These are phyloP conservation scores for Karalla daura DNA, from an alignment of 2,797 vertebrate genomes.

Conservation along the genomic window DNA sequence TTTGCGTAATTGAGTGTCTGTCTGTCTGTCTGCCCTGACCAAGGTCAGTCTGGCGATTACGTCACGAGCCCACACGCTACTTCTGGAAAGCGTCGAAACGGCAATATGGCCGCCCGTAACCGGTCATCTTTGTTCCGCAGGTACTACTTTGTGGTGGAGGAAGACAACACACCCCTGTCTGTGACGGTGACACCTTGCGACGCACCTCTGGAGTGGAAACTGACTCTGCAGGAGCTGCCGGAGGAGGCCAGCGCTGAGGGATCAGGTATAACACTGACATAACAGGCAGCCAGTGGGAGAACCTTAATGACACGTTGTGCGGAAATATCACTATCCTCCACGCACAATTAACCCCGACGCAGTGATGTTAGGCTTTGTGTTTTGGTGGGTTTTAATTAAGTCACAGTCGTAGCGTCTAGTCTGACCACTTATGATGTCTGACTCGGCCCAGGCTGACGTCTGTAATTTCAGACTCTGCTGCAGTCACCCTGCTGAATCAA, in stretches of 20 bases:
- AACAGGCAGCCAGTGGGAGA: constrained; percentile 58
- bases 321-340: constrained; percentile 63
- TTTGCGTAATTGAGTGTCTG: constrained; percentile 48
- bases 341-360: constrained; percentile 60
- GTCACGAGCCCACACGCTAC: constrained; percentile 4
- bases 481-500: constrained; percentile 58
- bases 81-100: constrained; percentile 29
- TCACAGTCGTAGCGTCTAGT: constrained; percentile 71
- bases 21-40: constrained; percentile 36
- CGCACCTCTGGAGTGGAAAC: constrained; percentile 96
- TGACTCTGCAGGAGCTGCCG: constrained; percentile 95
- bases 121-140: constrained; percentile 78
- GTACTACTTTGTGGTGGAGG: constrained; percentile 98
- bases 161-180: constrained; percentile 97
- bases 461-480: constrained; percentile 68
- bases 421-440: constrained; percentile 77
- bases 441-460: constrained; percentile 59
- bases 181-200: constrained; percentile 97
- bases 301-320: constrained; percentile 67
- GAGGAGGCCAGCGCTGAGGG: constrained; percentile 91
- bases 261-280: constrained; percentile 78
- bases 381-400: constrained; percentile 78
- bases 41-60: constrained; percentile 34
- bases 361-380: constrained; percentile 75
- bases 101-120: background rate